A percentile compares a stretch with the other conserved stretches of the same genome.
These are phyloP conservation scores for Synaphobranchus kaupii DNA, from an alignment of 2,797 vertebrate species.

Conservation along the genomic window DNA sequence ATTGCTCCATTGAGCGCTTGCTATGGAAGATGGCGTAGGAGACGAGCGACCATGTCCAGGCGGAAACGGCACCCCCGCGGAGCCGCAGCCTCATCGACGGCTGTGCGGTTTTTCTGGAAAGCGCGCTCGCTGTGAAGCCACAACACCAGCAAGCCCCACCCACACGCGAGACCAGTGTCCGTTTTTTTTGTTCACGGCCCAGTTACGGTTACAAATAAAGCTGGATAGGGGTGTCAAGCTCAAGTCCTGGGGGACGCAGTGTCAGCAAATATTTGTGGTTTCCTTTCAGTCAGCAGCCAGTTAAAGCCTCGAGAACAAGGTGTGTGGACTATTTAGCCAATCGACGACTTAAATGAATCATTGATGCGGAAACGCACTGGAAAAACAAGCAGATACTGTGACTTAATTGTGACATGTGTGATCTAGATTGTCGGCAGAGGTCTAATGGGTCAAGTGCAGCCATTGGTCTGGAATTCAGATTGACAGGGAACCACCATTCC, in stretches of 20 bases:
- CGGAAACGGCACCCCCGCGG: not conserved
- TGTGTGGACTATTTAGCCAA: not conserved
- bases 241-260: not conserved
- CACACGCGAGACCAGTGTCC: not conserved
- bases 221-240: not conserved
- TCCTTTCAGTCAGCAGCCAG: not conserved
- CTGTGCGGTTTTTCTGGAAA: not conserved
- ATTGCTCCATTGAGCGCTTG: not conserved
- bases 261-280: not conserved
- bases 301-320: not conserved
- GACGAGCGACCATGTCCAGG: not conserved
- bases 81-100: not conserved
- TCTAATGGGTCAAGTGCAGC: not conserved
- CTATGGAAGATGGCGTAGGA: not conserved
- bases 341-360: not conserved
- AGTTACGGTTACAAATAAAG: not conserved
- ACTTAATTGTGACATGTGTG: too few relatives aligned
- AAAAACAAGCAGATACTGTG: too few relatives aligned
- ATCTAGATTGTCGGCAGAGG: not conserved
- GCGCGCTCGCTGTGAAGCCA: not conserved
- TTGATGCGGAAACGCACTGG: not conserved
- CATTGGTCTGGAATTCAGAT: not conserved
- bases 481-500: not conserved
- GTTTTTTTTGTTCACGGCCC: not conserved
- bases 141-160: not conserved